Conservation (phyloP, 2,888 invertebrate genomes). For the Macaria notata region DNA sequence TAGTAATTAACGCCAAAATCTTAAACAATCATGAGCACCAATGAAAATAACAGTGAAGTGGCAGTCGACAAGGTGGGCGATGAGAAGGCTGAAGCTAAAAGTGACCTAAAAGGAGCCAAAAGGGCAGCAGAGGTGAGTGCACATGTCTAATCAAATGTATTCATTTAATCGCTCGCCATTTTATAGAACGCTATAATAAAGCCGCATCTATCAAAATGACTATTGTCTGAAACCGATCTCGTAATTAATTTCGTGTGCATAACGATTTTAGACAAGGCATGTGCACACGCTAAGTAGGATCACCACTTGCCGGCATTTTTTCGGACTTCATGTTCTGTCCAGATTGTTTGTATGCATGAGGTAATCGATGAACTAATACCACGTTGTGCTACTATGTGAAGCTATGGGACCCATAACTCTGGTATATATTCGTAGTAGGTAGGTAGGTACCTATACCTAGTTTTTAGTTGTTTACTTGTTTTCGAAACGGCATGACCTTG, state of each 20-base stretch:
- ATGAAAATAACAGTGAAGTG: conserved; percentile 92
- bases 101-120: conserved; percentile 93
- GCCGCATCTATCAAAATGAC: conserved; percentile 40
- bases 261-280: conserved; percentile 11
- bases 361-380: conserved; percentile 70
- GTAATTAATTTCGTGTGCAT: conserved; percentile 54
- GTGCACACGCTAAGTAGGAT: conserved; percentile 9
- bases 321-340: conserved; percentile 61
- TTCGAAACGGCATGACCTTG: conserved; percentile 79
- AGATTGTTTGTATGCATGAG: conserved; percentile 53
- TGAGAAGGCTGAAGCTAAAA: conserved; percentile 88
- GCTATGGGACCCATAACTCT: conserved; percentile 30
- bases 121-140: conserved; percentile 93
- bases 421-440: conserved; percentile 26
- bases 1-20: conserved; percentile 73
- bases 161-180: conserved; percentile 80
- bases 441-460: conserved; percentile 23
- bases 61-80: conserved; percentile 93
- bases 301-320: conserved; percentile 68
- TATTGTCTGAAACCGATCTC: conserved; percentile 21
- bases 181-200: conserved; percentile 68
- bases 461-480: conserved; percentile 74
- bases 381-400: conserved; percentile 39
- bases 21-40: conserved; percentile 79
- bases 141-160: conserved; percentile 75